Percentiles rank a stretch among this genome's conserved stretches.
phyloP scores from a whole-genome alignment of 2,797 vertebrate genomes.

The Clarias platycephalus region DNA sequence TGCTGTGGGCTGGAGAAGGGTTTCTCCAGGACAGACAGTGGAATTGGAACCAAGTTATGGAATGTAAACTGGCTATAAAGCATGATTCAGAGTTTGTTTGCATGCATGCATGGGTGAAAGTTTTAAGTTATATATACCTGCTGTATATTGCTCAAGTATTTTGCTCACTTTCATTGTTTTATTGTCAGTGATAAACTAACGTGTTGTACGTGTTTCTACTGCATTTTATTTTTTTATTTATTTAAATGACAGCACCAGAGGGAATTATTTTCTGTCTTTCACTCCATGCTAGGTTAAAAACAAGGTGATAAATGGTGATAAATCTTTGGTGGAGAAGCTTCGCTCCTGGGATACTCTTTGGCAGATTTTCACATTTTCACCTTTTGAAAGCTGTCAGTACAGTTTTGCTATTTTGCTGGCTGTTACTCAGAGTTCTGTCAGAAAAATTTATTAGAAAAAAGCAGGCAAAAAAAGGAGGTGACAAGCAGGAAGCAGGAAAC shows the following conservation, averaged over 20 bases:
- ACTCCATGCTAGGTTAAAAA: not conserved
- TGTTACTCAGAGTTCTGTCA: constrained; percentile 17
- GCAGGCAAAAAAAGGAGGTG: constrained; percentile 47
- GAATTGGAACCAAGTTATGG: constrained; percentile 27
- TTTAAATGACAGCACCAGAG: not conserved
- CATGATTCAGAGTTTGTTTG: constrained; percentile 14
- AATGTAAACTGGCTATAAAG: constrained; percentile 28
- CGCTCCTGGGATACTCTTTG: constrained; percentile 4
- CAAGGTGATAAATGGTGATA: constrained; percentile 25
- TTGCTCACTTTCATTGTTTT: not conserved
- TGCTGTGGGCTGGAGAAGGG: constrained; percentile 15
- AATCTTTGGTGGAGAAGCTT: constrained; percentile 7
- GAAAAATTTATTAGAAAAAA: constrained; percentile 37
- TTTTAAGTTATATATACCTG: too few relatives aligned
- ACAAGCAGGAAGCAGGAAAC: constrained; percentile 64
- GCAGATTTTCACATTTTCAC: constrained; percentile 19
- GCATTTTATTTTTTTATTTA: not conserved
- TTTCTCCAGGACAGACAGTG: constrained; percentile 38
- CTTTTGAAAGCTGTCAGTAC: constrained; percentile 14
- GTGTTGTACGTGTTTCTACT: not conserved
- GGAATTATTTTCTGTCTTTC: not conserved
- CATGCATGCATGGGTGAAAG: not conserved
- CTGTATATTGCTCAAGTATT: not conserved
- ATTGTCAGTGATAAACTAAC: not conserved
- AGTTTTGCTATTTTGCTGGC: constrained; percentile 8